phyloP scores from a whole-genome alignment of 2,888 invertebrate genomes.

The Theretra japonica region DNA sequence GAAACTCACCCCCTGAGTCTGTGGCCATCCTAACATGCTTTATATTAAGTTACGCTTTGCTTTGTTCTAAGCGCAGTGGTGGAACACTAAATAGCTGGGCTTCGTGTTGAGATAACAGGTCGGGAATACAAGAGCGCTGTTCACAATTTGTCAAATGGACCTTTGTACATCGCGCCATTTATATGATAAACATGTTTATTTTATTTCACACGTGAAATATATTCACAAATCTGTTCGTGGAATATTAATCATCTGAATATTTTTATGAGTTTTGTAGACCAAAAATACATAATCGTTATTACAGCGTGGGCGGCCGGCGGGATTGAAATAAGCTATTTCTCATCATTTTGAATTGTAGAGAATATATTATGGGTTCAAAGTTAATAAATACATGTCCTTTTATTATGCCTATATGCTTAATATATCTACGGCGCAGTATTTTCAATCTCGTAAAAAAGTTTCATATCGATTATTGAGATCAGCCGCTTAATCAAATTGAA shows the following conservation, averaged over 20 bases:
- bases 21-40: conserved; percentile 74
- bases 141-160: conserved; percentile 4
- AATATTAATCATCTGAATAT: background rate
- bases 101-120: conserved; percentile 54
- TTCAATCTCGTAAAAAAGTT: no score
- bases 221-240: background rate
- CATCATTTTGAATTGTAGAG: no score
- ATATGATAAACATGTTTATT: background rate
- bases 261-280: background rate
- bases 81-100: conserved; percentile 54
- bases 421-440: no score
- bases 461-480: no score
- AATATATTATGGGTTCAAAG: no score
- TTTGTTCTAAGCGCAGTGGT: conserved; percentile 60
- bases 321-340: no score
- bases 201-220: background rate
- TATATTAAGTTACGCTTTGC: conserved; percentile 73
- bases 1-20: conserved; percentile 73
- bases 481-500: no score
- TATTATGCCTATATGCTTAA: no score
- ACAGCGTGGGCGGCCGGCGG: no score
- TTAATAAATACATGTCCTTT: no score
- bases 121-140: conserved; percentile 15
- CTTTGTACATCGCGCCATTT: background rate
- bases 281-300: background rate